phyloP scores from a whole-genome alignment of 1,140 invertebrate species.

The Temnothorax curvispinosus region DNA sequence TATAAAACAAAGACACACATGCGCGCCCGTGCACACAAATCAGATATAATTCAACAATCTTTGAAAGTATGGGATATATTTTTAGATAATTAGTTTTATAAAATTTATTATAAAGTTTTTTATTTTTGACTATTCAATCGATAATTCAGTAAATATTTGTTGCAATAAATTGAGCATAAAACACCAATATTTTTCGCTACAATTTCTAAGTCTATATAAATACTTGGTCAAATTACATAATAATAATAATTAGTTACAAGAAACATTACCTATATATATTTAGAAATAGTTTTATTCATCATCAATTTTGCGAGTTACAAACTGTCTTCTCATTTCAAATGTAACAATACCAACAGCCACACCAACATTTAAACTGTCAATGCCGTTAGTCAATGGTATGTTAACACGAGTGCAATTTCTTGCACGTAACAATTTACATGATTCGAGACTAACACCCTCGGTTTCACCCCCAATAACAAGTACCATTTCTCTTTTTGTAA shows the following conservation, averaged over 20 bases:
- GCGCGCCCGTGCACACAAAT: no score
- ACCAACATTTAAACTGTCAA: constrained; percentile 94
- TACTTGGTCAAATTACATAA: not conserved
- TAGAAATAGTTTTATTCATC: constrained; percentile 48
- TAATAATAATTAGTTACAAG: not conserved
- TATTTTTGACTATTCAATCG: not conserved
- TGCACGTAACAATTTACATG: constrained; percentile 78
- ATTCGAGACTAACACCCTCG: constrained; percentile 91
- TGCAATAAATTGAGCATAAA: not conserved
- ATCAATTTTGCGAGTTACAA: constrained; percentile 70
- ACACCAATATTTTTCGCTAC: not conserved
- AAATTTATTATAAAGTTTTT: no score
- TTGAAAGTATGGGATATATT: no score
- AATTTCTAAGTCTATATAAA: not conserved
- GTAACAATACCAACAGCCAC: constrained; percentile 93
- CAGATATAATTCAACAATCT: no score
- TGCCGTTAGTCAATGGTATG: constrained; percentile 91
- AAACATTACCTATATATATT: not conserved
- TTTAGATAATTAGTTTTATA: no score
- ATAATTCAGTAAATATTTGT: not conserved
- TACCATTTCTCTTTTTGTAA: constrained; percentile 84
- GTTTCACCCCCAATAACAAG: constrained; percentile 96
- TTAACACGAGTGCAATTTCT: constrained; percentile 88
- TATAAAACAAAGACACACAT: no score
- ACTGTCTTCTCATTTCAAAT: constrained; percentile 93